Conservation (phyloP, 2,888 invertebrate species). For the Chesias legatella region DNA sequence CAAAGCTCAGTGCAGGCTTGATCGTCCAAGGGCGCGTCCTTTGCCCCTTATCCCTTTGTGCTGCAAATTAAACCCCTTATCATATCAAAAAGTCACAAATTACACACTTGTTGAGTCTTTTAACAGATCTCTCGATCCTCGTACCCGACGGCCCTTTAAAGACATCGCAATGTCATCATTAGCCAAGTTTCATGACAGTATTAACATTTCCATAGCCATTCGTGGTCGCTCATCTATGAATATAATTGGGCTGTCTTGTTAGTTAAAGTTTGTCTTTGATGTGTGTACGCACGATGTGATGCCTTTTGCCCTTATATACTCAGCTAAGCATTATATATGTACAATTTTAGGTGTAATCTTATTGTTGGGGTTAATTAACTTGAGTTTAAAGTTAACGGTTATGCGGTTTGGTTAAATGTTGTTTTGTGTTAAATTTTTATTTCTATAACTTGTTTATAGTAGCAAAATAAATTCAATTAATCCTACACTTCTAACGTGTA, state of each 20-base stretch:
- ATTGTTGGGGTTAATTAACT: too few species aligned
- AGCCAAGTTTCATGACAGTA: conserved; percentile 34
- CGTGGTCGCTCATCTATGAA: conserved; percentile 64
- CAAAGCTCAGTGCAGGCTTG: too few species aligned
- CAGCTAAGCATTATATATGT: too few species aligned
- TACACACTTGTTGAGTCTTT: conserved; percentile 29
- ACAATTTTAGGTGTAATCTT: too few species aligned
- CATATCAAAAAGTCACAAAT: conserved; percentile 18
- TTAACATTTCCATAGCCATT: conserved; percentile 19
- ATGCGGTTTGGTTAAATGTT: too few species aligned
- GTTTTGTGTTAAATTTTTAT: too few species aligned
- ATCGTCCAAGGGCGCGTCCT: background rate
- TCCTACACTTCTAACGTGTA: background rate
- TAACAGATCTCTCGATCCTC: conserved; percentile 16
- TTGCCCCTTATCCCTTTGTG: conserved; percentile 2
- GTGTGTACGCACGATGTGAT: conserved; percentile 22
- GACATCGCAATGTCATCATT: conserved; percentile 35
- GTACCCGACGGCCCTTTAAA: conserved; percentile 26
- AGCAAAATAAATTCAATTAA: background rate
- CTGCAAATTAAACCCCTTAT: conserved; percentile 5
- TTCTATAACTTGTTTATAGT: background rate
- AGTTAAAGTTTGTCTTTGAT: conserved; percentile 62
- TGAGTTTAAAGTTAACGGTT: too few species aligned
- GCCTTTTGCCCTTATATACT: background rate
- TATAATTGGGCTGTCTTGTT: conserved; percentile 65